A percentile compares a stretch with the other conserved stretches of the same genome.
phyloP scores from a whole-genome alignment of 2,888 invertebrate species.

The Archaeoteleia sp. region DNA sequence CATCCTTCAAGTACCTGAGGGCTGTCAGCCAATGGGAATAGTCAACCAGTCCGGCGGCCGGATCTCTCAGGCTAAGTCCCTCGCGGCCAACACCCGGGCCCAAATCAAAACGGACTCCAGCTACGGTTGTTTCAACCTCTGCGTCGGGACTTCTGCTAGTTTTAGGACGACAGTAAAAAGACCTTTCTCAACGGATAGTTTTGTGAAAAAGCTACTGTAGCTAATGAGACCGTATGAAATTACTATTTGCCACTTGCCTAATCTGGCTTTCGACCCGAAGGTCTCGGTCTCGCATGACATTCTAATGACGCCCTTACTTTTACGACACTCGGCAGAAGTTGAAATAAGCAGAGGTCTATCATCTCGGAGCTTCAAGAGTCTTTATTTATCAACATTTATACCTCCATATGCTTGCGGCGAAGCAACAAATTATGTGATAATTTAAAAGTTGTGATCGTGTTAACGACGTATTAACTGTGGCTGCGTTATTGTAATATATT shows the following conservation, averaged over 20 bases:
- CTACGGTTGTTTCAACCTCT: constrained; percentile 74
- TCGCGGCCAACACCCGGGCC: constrained; percentile 76
- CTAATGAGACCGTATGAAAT: constrained; percentile 8
- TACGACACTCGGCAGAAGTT: constrained; percentile 45
- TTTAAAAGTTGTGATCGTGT: too few species aligned
- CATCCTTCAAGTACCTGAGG: constrained; percentile 75
- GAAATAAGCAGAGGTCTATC: too few species aligned
- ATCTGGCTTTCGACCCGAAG: constrained; percentile 2
- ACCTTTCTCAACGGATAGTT: constrained; percentile 44
- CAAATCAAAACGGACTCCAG: constrained; percentile 74
- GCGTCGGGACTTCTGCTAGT: constrained; percentile 72
- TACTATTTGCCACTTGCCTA: constrained; percentile 4
- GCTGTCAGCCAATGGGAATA: constrained; percentile 79
- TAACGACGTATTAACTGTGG: too few species aligned
- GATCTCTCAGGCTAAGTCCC: constrained; percentile 77
- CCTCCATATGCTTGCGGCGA: too few species aligned
- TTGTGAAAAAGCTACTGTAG: constrained; percentile 9
- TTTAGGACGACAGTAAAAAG: constrained; percentile 54
- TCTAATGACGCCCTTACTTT: constrained; percentile 8
- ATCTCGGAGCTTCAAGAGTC: too few species aligned
- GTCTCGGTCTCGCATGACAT: constrained; percentile 1
- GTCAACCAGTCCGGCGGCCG: constrained; percentile 77
- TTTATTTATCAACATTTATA: not conserved
- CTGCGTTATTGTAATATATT: too few species aligned
- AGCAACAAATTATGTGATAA: too few species aligned